phyloP scores from a whole-genome alignment of 23 tunicate genomes.

The Clavelina lepadiformis region DNA sequence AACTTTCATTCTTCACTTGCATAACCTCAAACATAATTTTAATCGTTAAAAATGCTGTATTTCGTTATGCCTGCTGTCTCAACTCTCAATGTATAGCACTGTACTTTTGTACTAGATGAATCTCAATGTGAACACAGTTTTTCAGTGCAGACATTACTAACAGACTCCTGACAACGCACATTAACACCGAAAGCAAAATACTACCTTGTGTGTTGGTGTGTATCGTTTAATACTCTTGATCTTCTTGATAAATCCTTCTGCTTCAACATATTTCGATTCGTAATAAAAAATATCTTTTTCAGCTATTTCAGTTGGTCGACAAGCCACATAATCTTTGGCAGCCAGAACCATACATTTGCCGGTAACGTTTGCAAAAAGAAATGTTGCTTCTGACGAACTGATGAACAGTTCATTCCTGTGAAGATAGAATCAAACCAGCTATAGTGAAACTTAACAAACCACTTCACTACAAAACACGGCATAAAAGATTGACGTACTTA shows the following conservation, averaged over 20 bases:
- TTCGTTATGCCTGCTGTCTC: too few relatives aligned
- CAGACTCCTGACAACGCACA: too few relatives aligned
- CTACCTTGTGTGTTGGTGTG: conserved; percentile 52
- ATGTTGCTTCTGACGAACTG: conserved; percentile 46
- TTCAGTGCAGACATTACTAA: too few relatives aligned
- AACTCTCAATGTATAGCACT: too few relatives aligned
- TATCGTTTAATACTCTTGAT: conserved; percentile 60
- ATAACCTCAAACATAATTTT: too few relatives aligned
- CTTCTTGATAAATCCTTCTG: conserved; percentile 52
- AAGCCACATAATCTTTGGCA: conserved; percentile 43
- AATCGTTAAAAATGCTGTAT: too few relatives aligned
- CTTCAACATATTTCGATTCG: conserved; percentile 60
- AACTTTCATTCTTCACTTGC: too few relatives aligned
- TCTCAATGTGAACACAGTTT: too few relatives aligned
- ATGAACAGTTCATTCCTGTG: conserved; percentile 53
- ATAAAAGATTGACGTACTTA: conserved; percentile 27
- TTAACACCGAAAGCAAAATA: too few relatives aligned
- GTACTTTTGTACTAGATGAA: too few relatives aligned
- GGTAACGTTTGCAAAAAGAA: conserved; percentile 35
- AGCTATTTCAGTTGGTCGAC: conserved; percentile 70
- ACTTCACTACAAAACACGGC: not conserved
- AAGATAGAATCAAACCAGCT: not conserved
- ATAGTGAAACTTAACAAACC: not conserved
- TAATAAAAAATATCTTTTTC: conserved; percentile 62
- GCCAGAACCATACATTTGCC: conserved; percentile 72